Evolutionary conservation across 2,113 vertebrate genomes (phyloP), one percentile per base, ranked within the genome.

Genomic region (Crotalus viridis): DNA sequence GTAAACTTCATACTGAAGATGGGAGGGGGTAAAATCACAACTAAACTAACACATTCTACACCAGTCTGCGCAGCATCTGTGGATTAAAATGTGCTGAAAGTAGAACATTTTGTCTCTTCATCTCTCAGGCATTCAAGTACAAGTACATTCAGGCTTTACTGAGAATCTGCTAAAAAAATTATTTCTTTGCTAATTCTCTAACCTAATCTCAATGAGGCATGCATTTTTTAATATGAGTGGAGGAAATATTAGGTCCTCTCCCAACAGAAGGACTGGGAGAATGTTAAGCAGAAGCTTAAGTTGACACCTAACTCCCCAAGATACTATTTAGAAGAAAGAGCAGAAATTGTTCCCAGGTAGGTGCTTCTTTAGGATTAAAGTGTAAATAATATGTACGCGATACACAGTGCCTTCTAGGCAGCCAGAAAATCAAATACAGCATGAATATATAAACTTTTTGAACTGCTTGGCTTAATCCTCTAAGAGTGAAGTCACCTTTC

Each of bases 101-200:
- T 97, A 97, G 98, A 98, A 98, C 98, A 98, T 97, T 98, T 97
- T 97, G 97, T 98, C 97, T 98, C 96, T 97, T 97, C 97, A 97
- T 96, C 96, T 97, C 97, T 98, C 97, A 97, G 97, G 97, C 96
- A 97, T 95, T 97, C 95, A 96, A 96, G 96, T 97, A 95, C 94
- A 97, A 97, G 97, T 95, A 96, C 93, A 97, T 92, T 97, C 55
- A 93, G 92, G 94, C 95, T 95, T 96, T 97, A 94, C 95, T 95
- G 94, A 94, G 94, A 97, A 96, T 96, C 95, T 96, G 95, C 95
- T 96, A 94, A 97, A 81, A 96, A 81, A 96, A 96, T 95, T 94
- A 97, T 96, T 96, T 96, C 91, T 96, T 96, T 95, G 93, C 94
- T 95, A 95, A 95, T 48, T 96, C 95, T 94, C 74, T 95, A 94